These are phyloP conservation scores for Kryptopterus vitreolus DNA, from an alignment of 2,797 vertebrate genomes.

Conservation along the genomic window DNA sequence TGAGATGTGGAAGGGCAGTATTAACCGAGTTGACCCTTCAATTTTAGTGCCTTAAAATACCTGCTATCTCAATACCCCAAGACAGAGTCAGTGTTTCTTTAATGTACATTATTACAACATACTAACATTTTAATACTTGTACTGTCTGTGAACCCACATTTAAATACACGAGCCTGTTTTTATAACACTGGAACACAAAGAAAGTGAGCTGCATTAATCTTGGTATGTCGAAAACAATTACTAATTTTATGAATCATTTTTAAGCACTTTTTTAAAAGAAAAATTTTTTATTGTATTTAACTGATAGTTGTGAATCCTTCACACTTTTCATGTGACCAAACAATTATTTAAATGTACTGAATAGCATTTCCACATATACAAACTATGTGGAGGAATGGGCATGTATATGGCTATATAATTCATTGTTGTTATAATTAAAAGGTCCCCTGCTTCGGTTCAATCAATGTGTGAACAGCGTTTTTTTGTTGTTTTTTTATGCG, in stretches of 20 bases:
- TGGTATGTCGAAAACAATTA: not conserved
- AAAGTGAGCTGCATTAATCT: not conserved
- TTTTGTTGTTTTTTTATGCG: too few relatives aligned
- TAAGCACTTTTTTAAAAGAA: not conserved
- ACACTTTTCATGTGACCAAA: not conserved
- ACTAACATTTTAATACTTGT: not conserved
- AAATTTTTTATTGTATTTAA: not conserved
- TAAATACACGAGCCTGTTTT: not conserved
- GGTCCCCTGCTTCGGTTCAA: not conserved
- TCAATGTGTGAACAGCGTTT: not conserved
- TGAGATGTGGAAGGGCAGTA: not conserved
- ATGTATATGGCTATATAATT: not conserved
- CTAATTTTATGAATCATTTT: not conserved
- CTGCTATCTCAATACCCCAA: not conserved
- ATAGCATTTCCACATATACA: not conserved
- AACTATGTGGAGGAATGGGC: too few relatives aligned
- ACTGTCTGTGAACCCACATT: not conserved
- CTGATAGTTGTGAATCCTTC: not conserved
- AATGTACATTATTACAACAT: not conserved
- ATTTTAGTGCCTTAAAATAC: slow-evolving; percentile 21
- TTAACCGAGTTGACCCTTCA: not conserved
- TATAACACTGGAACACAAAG: not conserved
- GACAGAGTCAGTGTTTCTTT: not conserved
- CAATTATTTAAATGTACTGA: not conserved
- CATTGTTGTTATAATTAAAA: not conserved